Evolutionary conservation across 2,888 invertebrate species (phyloP).

Genomic region (Diplolepis rosae): DNA sequence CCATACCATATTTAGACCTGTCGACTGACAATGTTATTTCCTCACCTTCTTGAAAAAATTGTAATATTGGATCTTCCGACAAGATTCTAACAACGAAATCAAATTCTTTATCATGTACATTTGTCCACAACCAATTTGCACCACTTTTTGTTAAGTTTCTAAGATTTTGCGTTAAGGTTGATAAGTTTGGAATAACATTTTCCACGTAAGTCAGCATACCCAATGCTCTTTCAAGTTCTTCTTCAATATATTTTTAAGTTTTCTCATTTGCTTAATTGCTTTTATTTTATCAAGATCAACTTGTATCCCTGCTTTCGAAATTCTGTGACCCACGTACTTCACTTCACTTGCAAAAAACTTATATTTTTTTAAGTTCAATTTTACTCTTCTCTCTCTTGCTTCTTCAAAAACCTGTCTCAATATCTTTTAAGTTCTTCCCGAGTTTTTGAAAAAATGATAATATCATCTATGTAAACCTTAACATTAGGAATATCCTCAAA

Average conservation of each 20-base stretch:
- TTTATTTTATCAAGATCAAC: conserved; percentile 45
- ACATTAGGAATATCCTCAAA: conserved; percentile 52
- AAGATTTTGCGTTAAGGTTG: conserved; percentile 44
- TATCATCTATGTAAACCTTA: conserved; percentile 55
- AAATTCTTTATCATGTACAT: conserved; percentile 50
- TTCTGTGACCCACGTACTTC: conserved; percentile 52
- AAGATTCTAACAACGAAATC: conserved; percentile 46
- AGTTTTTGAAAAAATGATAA: conserved; percentile 54
- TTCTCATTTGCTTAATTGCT: conserved; percentile 45
- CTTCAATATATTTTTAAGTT: conserved; percentile 42
- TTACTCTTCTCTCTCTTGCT: conserved; percentile 38
- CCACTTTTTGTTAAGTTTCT: conserved; percentile 53
- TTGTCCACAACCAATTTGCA: conserved; percentile 52
- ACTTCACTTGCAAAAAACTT: conserved; percentile 48
- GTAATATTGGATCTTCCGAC: conserved; percentile 34
- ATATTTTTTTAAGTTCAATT: conserved; percentile 50
- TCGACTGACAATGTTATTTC: conserved; percentile 38
- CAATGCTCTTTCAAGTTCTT: conserved; percentile 49
- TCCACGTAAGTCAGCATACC: conserved; percentile 56
- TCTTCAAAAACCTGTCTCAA: neutral
- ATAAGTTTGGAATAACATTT: conserved; percentile 56
- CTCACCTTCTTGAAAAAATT: conserved; percentile 36
- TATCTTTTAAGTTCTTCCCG: conserved; percentile 37
- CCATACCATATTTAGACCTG: conserved; percentile 41
- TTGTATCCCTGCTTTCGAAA: conserved; percentile 43